phyloP scores from a whole-genome alignment of 2,113 vertebrate genomes.

The Oreocharis arfaki region DNA sequence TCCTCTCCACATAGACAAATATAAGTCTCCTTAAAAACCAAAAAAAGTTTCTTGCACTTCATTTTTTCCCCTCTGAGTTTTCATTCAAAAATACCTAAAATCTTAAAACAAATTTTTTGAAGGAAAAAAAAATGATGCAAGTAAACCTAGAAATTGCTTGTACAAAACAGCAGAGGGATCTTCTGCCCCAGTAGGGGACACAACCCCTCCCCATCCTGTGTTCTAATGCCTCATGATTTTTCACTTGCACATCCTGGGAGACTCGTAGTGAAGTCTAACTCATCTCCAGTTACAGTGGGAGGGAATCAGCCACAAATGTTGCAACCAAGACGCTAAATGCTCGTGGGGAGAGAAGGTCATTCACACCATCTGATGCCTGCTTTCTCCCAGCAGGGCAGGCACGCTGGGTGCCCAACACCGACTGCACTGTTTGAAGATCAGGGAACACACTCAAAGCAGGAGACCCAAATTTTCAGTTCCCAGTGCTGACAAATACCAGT shows the following conservation, averaged over 20 bases:
- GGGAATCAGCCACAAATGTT: neutral
- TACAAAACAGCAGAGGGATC: neutral
- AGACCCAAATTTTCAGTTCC: neutral
- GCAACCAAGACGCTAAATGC: neutral
- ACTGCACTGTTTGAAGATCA: neutral
- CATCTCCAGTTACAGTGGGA: neutral
- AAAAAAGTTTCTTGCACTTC: neutral
- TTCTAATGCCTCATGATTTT: neutral
- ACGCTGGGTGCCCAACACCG: fast-evolving
- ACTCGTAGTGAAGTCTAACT: neutral
- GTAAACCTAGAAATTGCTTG: neutral
- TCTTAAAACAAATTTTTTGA: neutral
- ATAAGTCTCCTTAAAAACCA: neutral
- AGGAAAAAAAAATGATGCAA: neutral
- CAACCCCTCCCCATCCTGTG: neutral
- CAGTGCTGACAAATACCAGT: neutral
- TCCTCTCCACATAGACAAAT: neutral
- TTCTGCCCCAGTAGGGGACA: neutral
- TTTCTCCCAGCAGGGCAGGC: neutral
- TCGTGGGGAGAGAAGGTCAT: neutral
- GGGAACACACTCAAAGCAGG: no score
- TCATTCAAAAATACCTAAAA: neutral
- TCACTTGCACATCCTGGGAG: neutral
- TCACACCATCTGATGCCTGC: neutral
- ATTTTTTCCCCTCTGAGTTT: neutral